Base-by-base conservation (phyloP, 2,888 invertebrate genomes). In the Drosophila peninsularis region DNA sequence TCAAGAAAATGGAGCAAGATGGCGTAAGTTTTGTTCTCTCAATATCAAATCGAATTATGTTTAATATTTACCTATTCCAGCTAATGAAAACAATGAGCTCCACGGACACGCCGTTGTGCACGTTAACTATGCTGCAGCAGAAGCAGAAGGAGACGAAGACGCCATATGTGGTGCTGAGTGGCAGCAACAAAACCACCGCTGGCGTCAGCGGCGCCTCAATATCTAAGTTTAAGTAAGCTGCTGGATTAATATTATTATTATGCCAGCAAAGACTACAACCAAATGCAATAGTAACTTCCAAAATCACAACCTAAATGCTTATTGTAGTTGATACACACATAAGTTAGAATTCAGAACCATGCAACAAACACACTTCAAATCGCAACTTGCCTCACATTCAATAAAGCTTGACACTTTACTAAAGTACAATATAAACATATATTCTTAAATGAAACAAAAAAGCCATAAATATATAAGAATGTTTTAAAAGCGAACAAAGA, bases 21-120 rank as follows among this genome's bases (percentile, higher is more conserved):
- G 96, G 96, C 93, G 96, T 96, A 89, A 27, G 39, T 41, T 32
- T 24, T 30, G 11, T 13, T 17, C 11, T n/a, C 11, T 10, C 13
- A 27, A 0, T 0, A 3, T 5, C 5, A 3, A n/a, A 37, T 34
- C 0, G 17, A 5, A 27, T 3, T 1, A n/a, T 10, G 10, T 7
- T 14, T 36, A n/a, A 27, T 37, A 52, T 13, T 11, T n/a, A 17
- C 27, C n/a, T 21, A 50, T 62, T 57, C 37, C 92, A 96, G 95
- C 92, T 98, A 86, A 97, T 99, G 98, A 98, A 97, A 93, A 97
- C 97, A 90, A 99, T 99, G 98, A 98, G 97, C 83, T 98, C 98
- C 3, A 98, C 98, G 14, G 99, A 99, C 93, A 99, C 99, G 0
- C 99, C 99, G 0, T 94, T 99, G 64, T 97, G 97, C 84, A 99